Conservation (phyloP, 2,797 vertebrate species). For the Pipistrellus pygmaeus region DNA sequence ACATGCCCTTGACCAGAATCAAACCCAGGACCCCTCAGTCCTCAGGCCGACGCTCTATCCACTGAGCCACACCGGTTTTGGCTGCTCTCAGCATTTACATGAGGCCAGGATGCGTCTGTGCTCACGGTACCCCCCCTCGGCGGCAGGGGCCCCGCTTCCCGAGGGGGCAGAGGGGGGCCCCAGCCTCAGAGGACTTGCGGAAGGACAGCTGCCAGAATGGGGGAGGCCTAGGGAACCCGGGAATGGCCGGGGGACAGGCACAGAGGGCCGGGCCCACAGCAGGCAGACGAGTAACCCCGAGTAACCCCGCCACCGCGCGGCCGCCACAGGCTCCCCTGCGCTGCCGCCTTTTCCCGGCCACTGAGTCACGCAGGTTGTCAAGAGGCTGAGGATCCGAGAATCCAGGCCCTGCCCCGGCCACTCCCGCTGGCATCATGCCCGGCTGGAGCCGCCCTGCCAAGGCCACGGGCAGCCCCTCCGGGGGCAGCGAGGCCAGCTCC, state of each 20-base stretch:
- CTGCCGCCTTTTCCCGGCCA: conserved; percentile 23
- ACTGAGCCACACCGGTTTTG: no score
- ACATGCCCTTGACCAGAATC: no score
- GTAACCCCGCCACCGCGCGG: neutral
- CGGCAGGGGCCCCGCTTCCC: neutral
- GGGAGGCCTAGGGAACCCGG: neutral
- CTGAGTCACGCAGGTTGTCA: conserved; percentile 48
- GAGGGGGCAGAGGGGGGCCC: neutral
- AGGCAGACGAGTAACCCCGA: neutral
- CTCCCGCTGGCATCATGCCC: neutral
- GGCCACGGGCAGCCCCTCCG: neutral
- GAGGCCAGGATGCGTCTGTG: no score
- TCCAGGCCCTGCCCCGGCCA: neutral
- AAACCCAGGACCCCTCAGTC: no score
- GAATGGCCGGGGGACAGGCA: rapidly evolving
- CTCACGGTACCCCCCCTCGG: neutral
- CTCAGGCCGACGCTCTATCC: no score
- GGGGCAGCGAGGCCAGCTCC: neutral
- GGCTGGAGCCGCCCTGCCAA: neutral
- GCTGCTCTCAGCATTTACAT: neutral
- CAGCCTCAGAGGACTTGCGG: neutral
- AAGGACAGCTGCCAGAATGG: neutral
- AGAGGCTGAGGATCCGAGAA: conserved; percentile 38
- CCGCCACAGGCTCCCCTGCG: neutral
- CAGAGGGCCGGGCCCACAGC: neutral